Conservation (phyloP, 2,797 vertebrate species). For the Tragelaphus eurycerus region DNA sequence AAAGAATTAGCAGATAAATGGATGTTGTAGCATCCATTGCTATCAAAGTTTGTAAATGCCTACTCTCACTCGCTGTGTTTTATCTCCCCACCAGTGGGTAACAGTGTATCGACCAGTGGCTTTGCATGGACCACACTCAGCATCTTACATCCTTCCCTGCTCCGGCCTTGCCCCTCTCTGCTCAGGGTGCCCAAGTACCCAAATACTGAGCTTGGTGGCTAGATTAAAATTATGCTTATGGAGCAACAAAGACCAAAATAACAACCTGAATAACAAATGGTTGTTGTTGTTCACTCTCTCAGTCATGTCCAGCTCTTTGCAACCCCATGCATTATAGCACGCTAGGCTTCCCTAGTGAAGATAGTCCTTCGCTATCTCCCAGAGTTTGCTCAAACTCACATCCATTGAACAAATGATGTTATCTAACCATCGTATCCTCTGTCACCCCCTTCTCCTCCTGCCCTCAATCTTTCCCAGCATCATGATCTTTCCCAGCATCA, state of each 20-base stretch:
- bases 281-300: not conserved
- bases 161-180: not conserved
- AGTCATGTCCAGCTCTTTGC: not conserved
- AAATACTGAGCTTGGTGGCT: not conserved
- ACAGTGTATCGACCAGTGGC: not conserved
- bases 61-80: not conserved
- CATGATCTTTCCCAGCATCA: not conserved
- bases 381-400: not conserved
- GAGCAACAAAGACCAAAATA: not conserved
- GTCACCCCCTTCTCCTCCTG: not conserved
- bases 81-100: not conserved
- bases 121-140: accelerated
- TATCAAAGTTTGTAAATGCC: not conserved
- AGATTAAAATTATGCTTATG: not conserved
- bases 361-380: not conserved
- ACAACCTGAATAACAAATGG: not conserved
- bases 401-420: not conserved
- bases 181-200: not conserved
- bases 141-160: not conserved
- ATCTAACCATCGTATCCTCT: not conserved
- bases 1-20: not conserved
- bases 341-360: not conserved
- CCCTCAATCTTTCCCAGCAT: not conserved
- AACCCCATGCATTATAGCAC: not conserved
- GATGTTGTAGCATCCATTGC: not conserved